Evolutionary conservation across 2,797 vertebrate species (phyloP).

Genomic region (Myotis myotis): DNA sequence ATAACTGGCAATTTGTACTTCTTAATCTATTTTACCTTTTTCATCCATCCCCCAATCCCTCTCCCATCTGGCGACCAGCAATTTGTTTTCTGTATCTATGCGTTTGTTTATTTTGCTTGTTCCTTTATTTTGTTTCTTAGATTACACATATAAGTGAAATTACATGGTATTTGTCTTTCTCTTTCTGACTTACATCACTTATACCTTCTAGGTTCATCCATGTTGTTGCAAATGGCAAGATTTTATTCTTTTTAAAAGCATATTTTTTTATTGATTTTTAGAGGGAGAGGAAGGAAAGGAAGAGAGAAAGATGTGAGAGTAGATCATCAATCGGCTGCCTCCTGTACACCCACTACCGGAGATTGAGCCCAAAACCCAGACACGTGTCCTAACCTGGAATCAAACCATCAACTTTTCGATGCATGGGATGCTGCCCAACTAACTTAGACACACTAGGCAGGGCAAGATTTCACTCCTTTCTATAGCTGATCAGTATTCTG

Average conservation of each 20-base stretch:
- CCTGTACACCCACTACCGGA: background rate
- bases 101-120: background rate
- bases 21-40: background rate
- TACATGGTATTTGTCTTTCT: background rate
- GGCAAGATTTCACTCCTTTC: background rate
- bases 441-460: background rate
- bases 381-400: background rate
- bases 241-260: background rate
- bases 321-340: background rate
- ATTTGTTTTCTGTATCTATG: background rate
- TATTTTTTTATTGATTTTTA: background rate
- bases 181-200: background rate
- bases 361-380: background rate
- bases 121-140: background rate
- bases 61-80: background rate
- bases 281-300: background rate
- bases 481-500: background rate
- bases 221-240: background rate
- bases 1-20: background rate
- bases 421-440: background rate
- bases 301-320: background rate
- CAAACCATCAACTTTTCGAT: background rate
- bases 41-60: background rate
- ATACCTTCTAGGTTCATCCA: background rate
- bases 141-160: background rate